Base-by-base conservation (phyloP, 2,113 vertebrate species). In the Pollachius pollachius region DNA sequence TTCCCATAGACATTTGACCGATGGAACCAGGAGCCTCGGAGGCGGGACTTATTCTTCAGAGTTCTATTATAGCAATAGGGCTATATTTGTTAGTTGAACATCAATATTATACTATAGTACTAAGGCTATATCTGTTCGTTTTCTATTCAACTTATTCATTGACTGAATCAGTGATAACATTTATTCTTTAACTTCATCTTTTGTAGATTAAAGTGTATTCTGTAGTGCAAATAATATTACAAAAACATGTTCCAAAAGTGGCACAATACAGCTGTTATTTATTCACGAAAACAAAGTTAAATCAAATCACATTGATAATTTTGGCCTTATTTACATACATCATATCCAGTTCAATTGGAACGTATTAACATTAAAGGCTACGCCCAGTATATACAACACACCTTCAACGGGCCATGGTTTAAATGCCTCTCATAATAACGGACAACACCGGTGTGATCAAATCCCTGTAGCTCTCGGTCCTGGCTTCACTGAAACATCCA, bases 171-270 rank as follows among this genome's bases (percentile, higher is more conserved):
- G 41, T 48, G 7, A 65, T 12, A 52, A 25, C 17, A 25, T 60
- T 25, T 27, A n/a, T 64, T 52, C 19, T 67, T 5, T 19, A 8
- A 68, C 18, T 13, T 2, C 15, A 73, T 27, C 52, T 16, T 19
- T 80, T 12, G 76, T 85, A n/a, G 74, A 67, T 90, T 92, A 80
- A 89, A 90, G 88, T 90, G 89, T 88, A 86, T 90, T 89, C 68
- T 84, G 72, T 85, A 93, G 90, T 92, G 91, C 92, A 93, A 93
- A 92, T 88, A 68, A 89, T 86, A 77, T 76, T 75, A 85, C 65
- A 23, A 89, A 89, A 88, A 87, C 73, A 84, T 79, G 73, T 68
- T 81, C 18, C 30, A 71, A 76, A 85, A 80, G 59, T 67, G 77
- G 66, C 56, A 83, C 65, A 76, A 70, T 72, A 83, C 69, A 74